These are phyloP conservation scores for Numenius arquata DNA, from an alignment of 2,113 vertebrate genomes.

Conservation along the genomic window DNA sequence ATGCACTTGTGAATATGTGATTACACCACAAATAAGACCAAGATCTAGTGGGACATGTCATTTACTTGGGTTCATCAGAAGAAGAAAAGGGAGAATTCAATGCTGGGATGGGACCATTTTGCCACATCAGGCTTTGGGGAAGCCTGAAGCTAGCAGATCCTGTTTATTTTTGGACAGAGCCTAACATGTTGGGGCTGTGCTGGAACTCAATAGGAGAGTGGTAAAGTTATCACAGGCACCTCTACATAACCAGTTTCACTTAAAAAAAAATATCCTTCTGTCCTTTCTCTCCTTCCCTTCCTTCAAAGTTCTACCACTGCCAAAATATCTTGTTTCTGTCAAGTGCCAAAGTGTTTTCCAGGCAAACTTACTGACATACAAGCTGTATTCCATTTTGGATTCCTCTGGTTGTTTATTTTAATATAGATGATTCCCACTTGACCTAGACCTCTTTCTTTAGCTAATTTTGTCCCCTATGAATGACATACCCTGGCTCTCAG, in stretches of 20 bases:
- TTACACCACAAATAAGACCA: background rate
- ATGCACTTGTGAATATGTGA: background rate
- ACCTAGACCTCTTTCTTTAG: background rate
- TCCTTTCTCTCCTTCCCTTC: background rate
- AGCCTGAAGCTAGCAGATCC: background rate
- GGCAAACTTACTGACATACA: background rate
- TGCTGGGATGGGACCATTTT: background rate
- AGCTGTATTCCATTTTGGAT: background rate
- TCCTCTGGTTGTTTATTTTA: background rate
- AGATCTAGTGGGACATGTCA: background rate
- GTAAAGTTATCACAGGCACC: background rate
- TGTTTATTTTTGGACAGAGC: background rate
- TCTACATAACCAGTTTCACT: background rate
- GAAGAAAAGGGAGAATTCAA: background rate
- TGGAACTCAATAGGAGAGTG: background rate
- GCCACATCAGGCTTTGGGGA: background rate
- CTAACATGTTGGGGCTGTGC: background rate
- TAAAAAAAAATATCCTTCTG: background rate
- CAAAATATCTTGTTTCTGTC: background rate
- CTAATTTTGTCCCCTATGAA: background rate
- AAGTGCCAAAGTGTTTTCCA: background rate
- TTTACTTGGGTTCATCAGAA: background rate
- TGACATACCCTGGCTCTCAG: conserved; percentile 24
- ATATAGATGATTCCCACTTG: background rate
- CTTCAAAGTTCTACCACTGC: background rate